phyloP scores from a whole-genome alignment of 2,888 invertebrate species.

The Tachina grossa region DNA sequence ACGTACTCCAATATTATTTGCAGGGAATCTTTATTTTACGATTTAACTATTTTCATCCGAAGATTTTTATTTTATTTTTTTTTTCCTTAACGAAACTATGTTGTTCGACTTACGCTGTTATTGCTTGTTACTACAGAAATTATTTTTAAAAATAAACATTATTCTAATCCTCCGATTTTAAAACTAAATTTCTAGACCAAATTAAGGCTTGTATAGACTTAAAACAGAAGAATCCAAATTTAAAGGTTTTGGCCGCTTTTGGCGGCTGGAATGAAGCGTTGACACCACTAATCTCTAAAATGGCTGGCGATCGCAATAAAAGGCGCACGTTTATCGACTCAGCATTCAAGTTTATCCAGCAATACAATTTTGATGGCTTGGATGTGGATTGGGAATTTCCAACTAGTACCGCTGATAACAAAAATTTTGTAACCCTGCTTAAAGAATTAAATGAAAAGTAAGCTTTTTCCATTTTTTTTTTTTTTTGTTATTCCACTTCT shows the following conservation, averaged over 20 bases:
- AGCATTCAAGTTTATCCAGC: constrained; percentile 89
- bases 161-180: too few species aligned
- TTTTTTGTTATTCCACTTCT: too few species aligned
- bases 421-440: constrained; percentile 72
- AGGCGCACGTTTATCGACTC: constrained; percentile 89
- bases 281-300: constrained; percentile 90
- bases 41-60: too few species aligned
- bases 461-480: constrained; percentile 1
- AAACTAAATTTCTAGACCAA: constrained; percentile 62
- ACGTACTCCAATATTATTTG: too few species aligned
- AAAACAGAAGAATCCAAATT: constrained; percentile 74
- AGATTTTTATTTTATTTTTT: too few species aligned
- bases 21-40: too few species aligned
- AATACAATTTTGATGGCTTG: constrained; percentile 92
- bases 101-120: too few species aligned
- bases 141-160: too few species aligned
- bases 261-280: constrained; percentile 97
- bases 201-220: constrained; percentile 74
- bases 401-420: constrained; percentile 80
- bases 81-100: too few species aligned
- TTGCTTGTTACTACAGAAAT: too few species aligned
- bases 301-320: constrained; percentile 89
- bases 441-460: constrained; percentile 74
- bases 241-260: constrained; percentile 91
- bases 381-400: constrained; percentile 98